Evolutionary conservation across 2,113 vertebrate genomes (phyloP), one percentile per base, ranked within the genome.

Genomic region (Vanacampus margaritifer): DNA sequence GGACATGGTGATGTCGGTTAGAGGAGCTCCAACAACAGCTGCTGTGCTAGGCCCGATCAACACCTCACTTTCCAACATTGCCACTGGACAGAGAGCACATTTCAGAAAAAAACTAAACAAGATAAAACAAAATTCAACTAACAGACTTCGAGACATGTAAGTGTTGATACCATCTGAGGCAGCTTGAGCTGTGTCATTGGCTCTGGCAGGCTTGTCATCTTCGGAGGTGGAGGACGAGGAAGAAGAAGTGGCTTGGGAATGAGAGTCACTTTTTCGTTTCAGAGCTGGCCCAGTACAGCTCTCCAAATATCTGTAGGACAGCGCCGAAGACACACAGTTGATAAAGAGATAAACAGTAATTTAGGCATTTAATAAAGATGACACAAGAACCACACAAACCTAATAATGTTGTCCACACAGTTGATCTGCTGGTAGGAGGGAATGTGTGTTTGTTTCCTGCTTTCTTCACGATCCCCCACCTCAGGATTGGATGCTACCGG

Each of bases 341-440:
- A 57, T 3, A 32, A 73, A 46, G 17, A 28, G 17, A 6, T 19
- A 16, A 7, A 28, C 17, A 19, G 24, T n/a, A 6, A n/a, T 11
- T 56, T 45, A 2, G 24, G 26, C 6, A 26, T 3, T 2, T n/a
- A 63, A 28, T 51, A 17, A 60, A 53, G 5, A 43, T 12, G 37
- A 24, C 17, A 58, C 11, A 16, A 16, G 1, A 0, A 16, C 7
- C 1, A 7, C 50, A 68, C 82, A 68, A 74, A 96, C 95, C 94
- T 93, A 73, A 95, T 92, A 76, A 96, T 94, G 75, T 92, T 94
- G 69, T 96, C 93, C 48, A 95, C 92, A 82, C 93, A 96, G 82
- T 94, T 95, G 69, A 97, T 95, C 71, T 97, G 94, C 83, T 96
- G 96, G 78, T 96, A 96, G 12, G 94, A 95, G 14, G 93, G 93